Evolutionary conservation across 2,797 vertebrate genomes (phyloP), one percentile per base, ranked within the genome.

Genomic region (Lagodon rhomboides): DNA sequence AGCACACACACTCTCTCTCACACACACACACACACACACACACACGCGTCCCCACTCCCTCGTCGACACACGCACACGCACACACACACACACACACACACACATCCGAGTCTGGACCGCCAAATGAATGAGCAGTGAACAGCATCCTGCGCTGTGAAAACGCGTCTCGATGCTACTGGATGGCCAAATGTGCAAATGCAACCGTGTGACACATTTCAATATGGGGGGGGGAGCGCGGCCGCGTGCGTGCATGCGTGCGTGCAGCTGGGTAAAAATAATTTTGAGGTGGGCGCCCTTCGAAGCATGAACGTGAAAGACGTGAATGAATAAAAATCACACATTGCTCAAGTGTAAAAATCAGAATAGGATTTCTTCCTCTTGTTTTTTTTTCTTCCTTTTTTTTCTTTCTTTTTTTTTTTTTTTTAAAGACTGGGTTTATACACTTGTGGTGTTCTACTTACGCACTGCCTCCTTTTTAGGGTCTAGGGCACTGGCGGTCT

Each of bases 401-500:
- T 0, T 75, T 23, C 46, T 73, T 46, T 16, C 13, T 44, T 44
- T 44, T 44, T 44, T 15, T 15, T 16, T 13, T 16, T 16, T 46
- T 46, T 80, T 60, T 5, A 12, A 3, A 20, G 5, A 55, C 38
- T 38, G 25, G 56, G 71, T 38, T 18, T 27, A 13, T 30, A 59
- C n/a, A 87, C 85, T 87, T 84, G 83, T 76, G 72, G 68, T 80
- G 80, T 79, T 90, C 65, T 97, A 99, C 98, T 99, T 95, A 99
- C 98, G 98, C 96, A 99, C 98, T 95, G 97, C 95, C 96, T 99
- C 97, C 95, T 98, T 97, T 94, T 98, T 99, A 84, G 98, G 98
- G 93, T 99, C 98, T 91, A 98, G 95, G 84, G 95, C 95, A 89
- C 92, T 93, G 83, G 97, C 94, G 63, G 95, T 94, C 89, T 96